Conservation (phyloP, 1,140 invertebrate genomes). For the Polypedilum pembai region DNA sequence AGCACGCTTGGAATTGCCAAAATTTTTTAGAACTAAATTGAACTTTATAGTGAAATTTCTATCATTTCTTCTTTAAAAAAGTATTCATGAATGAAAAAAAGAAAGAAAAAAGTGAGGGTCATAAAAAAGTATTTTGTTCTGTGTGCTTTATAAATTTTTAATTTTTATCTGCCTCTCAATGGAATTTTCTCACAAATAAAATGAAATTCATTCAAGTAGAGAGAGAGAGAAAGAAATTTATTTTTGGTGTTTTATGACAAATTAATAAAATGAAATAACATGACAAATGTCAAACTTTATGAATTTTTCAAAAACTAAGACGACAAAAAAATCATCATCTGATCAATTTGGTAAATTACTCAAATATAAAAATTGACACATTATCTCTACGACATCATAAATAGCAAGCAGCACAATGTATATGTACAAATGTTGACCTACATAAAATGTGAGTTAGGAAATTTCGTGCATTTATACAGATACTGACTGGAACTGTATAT, state of each 20-base stretch:
- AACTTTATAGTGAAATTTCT: too few relatives aligned
- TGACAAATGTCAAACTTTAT: not conserved
- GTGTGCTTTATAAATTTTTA: not conserved
- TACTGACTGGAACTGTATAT: not conserved
- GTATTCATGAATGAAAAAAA: too few relatives aligned
- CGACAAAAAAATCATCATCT: not conserved
- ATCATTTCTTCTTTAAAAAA: too few relatives aligned
- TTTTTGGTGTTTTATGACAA: not conserved
- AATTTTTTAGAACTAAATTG: too few relatives aligned
- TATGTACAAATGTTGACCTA: not conserved
- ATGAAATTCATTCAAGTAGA: not conserved
- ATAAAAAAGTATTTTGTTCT: slow-evolving; percentile 3
- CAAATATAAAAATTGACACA: not conserved
- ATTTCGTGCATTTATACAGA: not conserved
- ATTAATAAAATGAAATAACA: not conserved
- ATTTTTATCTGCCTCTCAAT: slow-evolving; percentile 3
- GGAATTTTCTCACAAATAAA: not conserved
- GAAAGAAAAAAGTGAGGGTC: not conserved
- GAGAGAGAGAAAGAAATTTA: slow-evolving; percentile 1
- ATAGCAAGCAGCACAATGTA: not conserved
- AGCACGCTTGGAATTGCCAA: too few relatives aligned
- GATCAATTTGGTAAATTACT: not conserved
- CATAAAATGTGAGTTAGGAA: not conserved
- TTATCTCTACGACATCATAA: not conserved
- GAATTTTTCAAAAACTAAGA: not conserved